Conservation (phyloP, 1,140 invertebrate genomes). For the Liolophura sinensis region DNA sequence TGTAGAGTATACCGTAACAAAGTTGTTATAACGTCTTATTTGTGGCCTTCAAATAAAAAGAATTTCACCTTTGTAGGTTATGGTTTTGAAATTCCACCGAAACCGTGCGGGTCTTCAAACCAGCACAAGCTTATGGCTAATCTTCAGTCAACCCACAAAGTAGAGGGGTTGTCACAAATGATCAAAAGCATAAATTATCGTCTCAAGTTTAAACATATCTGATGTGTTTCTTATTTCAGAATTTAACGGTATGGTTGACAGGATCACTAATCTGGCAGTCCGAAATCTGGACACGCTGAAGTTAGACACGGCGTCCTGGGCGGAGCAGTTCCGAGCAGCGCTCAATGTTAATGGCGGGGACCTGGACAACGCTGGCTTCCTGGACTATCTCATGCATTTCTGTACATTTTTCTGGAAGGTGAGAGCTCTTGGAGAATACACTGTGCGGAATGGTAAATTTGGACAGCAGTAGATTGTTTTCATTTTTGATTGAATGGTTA, state of each 20-base stretch:
- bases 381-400: slow-evolving; percentile 64
- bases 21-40: no score
- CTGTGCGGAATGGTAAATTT: slow-evolving; percentile 9
- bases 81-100: not conserved
- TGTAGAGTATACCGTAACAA: no score
- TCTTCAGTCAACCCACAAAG: not conserved
- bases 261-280: slow-evolving; percentile 65
- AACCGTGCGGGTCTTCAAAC: not conserved
- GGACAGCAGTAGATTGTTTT: no score
- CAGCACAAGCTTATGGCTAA: not conserved
- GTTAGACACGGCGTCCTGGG: slow-evolving; percentile 66
- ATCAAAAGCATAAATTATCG: not conserved
- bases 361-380: slow-evolving; percentile 62
- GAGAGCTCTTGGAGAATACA: slow-evolving; percentile 7
- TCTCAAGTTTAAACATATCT: not conserved
- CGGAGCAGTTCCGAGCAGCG: slow-evolving; percentile 66
- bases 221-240: slow-evolving; percentile 51
- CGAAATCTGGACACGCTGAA: slow-evolving; percentile 65
- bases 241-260: slow-evolving; percentile 66
- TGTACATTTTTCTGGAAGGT: slow-evolving; percentile 60
- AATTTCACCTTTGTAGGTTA: not conserved
- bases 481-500: no score
- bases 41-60: no score
- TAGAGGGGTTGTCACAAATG: not conserved
- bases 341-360: slow-evolving; percentile 72